These are phyloP conservation scores for Blastobasis adustella DNA, from an alignment of 2,888 invertebrate genomes.

Conservation along the genomic window DNA sequence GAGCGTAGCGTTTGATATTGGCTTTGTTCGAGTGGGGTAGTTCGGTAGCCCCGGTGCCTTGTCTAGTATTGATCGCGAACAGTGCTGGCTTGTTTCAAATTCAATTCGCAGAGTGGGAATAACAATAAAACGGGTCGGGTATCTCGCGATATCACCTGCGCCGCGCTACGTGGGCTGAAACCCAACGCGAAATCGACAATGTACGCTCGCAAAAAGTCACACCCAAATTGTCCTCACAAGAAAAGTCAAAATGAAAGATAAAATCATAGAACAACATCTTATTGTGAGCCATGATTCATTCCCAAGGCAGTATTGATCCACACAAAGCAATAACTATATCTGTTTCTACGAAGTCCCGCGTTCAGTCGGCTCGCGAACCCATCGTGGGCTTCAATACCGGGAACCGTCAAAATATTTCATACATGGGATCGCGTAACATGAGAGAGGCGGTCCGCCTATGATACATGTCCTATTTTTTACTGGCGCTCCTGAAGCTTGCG, in stretches of 20 bases:
- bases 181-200: not conserved
- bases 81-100: conserved; percentile 56
- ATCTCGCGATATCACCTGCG: conserved; percentile 61
- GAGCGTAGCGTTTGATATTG: too few relatives aligned
- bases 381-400: conserved; percentile 34
- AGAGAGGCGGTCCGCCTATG: conserved; percentile 48
- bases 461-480: conserved; percentile 57
- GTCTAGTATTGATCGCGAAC: conserved; percentile 44
- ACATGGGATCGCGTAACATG: conserved; percentile 40
- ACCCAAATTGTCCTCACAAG: too few relatives aligned
- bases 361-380: conserved; percentile 4
- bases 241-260: too few relatives aligned
- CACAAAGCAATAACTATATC: conserved; percentile 8
- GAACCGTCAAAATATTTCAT: conserved; percentile 71
- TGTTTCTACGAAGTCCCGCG: conserved; percentile 18
- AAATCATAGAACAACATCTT: too few relatives aligned
- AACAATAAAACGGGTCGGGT: conserved; percentile 66
- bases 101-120: conserved; percentile 70
- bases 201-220: too few relatives aligned
- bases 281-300: too few relatives aligned
- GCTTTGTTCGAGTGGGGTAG: too few relatives aligned
- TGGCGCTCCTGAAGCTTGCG: conserved; percentile 32
- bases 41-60: not conserved
- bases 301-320: too few relatives aligned
- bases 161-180: conserved; percentile 51